Evolutionary conservation across 2,797 vertebrate genomes (phyloP).

Genomic region (Carduelis carduelis): DNA sequence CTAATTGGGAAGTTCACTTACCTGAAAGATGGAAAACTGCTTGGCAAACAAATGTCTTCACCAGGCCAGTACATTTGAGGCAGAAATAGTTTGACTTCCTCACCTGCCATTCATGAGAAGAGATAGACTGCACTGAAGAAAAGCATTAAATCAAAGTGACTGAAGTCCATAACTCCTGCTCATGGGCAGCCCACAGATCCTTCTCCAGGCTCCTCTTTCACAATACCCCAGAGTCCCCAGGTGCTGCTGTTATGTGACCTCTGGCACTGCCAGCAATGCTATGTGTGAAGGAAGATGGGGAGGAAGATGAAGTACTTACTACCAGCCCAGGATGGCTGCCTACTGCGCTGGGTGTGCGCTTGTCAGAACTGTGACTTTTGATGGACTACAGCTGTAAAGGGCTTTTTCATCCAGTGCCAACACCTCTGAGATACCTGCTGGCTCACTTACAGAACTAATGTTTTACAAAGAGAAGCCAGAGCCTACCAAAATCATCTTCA

Average conservation of each 20-base stretch:
- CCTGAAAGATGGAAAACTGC: constrained; percentile 74
- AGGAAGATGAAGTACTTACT: background rate
- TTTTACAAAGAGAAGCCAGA: background rate
- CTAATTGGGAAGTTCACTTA: constrained; percentile 75
- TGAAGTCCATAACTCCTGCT: background rate
- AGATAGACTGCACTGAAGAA: background rate
- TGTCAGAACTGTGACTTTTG: background rate
- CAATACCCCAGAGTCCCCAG: background rate
- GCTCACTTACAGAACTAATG: background rate
- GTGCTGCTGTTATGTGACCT: background rate
- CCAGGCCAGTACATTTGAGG: constrained; percentile 39
- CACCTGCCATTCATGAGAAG: background rate
- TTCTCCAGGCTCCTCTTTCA: background rate
- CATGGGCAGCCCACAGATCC: background rate
- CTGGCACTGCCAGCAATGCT: background rate
- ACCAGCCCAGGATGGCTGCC: background rate
- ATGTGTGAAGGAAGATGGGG: background rate
- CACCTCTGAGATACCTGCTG: background rate
- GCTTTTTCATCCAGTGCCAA: background rate
- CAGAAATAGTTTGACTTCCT: background rate
- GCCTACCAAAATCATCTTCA: background rate
- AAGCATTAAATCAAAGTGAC: background rate
- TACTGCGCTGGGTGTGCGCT: accelerated
- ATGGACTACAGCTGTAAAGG: background rate
- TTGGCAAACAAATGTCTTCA: constrained; percentile 71